phyloP scores from a whole-genome alignment of 2,888 invertebrate genomes.

The Aphidoletes aphidimyza region DNA sequence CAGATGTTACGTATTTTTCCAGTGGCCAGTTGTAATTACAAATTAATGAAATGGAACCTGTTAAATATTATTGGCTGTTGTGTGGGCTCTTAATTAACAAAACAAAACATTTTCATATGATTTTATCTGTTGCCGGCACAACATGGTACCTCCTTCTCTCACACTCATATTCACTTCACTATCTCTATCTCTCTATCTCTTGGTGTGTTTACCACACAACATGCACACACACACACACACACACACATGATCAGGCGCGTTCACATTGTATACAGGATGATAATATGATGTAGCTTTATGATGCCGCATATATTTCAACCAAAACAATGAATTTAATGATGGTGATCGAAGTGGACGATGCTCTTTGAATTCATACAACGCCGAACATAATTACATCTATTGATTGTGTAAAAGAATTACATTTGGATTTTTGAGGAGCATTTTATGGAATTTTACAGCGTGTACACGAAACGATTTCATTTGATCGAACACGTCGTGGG shows the following conservation, averaged over 20 bases:
- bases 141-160: neutral
- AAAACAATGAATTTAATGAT: neutral
- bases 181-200: no score
- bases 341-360: neutral
- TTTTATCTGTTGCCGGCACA: constrained; percentile 6
- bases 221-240: no score
- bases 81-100: constrained; percentile 43
- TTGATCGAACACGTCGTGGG: no score
- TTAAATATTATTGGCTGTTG: constrained; percentile 29
- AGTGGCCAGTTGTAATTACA: constrained; percentile 22
- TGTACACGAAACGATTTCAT: no score
- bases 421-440: no score
- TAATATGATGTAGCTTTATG: neutral
- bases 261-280: neutral
- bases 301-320: neutral
- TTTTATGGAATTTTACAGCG: no score
- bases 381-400: neutral
- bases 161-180: neutral
- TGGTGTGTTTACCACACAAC: no score
- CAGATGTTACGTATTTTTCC: constrained; percentile 11
- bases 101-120: constrained; percentile 49
- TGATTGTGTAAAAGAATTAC: neutral
- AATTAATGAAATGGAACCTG: constrained; percentile 49
- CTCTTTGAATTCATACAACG: neutral
- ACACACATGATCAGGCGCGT: no score